These are phyloP conservation scores for Phenganax subtilis DNA, from an alignment of 92 coral and sea anemone genomes.

Conservation along the genomic window DNA sequence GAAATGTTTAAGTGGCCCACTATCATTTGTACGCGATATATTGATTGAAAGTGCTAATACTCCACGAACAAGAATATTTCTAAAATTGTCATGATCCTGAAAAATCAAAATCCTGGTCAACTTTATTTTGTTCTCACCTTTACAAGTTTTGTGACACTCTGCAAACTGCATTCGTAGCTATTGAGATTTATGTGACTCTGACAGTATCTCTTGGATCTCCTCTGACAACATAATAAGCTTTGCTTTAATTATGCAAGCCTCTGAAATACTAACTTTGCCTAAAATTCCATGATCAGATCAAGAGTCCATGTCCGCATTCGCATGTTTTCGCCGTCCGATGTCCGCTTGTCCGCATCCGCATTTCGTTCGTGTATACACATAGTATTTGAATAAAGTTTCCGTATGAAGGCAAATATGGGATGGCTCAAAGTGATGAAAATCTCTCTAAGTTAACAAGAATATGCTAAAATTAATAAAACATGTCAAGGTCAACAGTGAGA, in stretches of 20 bases:
- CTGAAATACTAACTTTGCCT: neutral
- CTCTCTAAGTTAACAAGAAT: neutral
- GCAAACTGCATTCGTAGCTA: too few species aligned
- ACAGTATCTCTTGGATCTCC: too few species aligned
- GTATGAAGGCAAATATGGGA: too few species aligned
- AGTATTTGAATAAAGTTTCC: neutral
- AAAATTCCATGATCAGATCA: neutral
- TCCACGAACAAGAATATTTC: too few species aligned
- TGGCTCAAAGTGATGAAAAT: neutral
- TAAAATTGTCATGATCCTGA: too few species aligned
- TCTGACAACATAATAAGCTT: neutral
- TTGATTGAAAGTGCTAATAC: too few species aligned
- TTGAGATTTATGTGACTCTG: too few species aligned
- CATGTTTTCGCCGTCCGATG: neutral
- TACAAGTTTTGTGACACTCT: too few species aligned
- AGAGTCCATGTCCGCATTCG: neutral
- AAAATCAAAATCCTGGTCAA: too few species aligned
- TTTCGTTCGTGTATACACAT: neutral
- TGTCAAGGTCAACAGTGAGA: conserved; percentile 9
- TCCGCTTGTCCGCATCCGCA: conserved; percentile 13
- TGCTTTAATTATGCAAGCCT: neutral
- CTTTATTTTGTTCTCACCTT: too few species aligned
- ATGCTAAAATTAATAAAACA: neutral
- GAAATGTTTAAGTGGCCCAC: too few species aligned
- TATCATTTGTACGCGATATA: too few species aligned